These are phyloP conservation scores for Rattus norvegicus DNA, from an alignment of 2,113 vertebrate genomes.

Conservation along the genomic window DNA sequence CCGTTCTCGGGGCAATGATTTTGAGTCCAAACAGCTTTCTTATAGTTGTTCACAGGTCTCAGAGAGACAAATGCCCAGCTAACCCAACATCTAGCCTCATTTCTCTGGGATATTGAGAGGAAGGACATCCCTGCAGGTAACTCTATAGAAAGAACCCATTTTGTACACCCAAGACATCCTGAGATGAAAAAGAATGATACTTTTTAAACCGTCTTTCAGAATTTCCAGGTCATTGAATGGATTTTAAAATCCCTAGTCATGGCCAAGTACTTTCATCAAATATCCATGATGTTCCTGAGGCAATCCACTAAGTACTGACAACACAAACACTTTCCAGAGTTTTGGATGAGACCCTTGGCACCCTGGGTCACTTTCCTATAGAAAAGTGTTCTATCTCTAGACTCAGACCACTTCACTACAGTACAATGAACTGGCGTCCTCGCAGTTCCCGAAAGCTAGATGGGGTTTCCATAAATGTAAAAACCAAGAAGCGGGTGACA, in stretches of 20 bases:
- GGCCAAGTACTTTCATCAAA: conserved; percentile 69
- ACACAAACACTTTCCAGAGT: background rate
- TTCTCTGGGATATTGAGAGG: background rate
- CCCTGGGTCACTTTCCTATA: conserved; percentile 19
- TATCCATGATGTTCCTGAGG: conserved; percentile 64
- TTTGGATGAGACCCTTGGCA: background rate
- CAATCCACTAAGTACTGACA: conserved; percentile 16
- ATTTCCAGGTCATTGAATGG: conserved; percentile 61
- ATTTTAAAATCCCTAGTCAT: conserved; percentile 50
- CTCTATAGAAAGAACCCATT: background rate
- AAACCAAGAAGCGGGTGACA: conserved; percentile 23
- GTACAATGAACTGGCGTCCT: background rate
- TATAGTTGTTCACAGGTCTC: background rate
- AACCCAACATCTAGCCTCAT: background rate
- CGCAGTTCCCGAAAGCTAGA: background rate
- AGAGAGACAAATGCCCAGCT: background rate
- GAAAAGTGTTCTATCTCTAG: conserved; percentile 49
- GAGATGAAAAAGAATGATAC: background rate
- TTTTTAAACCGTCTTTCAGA: conserved; percentile 15
- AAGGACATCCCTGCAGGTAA: background rate
- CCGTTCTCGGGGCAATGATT: background rate
- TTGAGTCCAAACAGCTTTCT: background rate
- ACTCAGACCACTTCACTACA: background rate
- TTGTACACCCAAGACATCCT: background rate
- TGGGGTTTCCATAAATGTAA: background rate